A percentile compares a stretch with the other conserved stretches of the same genome.
phyloP scores from a whole-genome alignment of 2,113 vertebrate genomes.

The Oophaga pumilio region DNA sequence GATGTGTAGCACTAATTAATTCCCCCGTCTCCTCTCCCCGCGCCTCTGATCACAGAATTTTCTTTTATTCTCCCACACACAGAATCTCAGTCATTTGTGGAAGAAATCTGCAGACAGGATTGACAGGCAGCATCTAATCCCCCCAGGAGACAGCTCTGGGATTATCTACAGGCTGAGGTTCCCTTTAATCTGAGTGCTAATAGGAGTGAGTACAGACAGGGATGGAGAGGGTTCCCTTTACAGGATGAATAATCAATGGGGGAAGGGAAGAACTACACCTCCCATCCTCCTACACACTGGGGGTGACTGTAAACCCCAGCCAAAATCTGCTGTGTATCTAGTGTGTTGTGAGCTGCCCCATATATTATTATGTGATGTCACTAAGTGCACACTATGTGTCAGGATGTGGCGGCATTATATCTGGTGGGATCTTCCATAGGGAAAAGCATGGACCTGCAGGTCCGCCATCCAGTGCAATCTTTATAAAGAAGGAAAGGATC shows the following conservation, averaged over 20 bases:
- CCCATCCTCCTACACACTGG: neutral
- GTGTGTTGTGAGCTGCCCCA: too few relatives aligned
- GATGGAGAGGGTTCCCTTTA: neutral
- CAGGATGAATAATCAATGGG: neutral
- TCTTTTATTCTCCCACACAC: neutral
- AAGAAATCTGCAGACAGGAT: neutral
- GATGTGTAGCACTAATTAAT: neutral
- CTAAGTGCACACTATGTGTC: too few relatives aligned
- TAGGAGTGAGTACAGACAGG: neutral
- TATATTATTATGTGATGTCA: too few relatives aligned
- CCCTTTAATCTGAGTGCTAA: conserved; percentile 2
- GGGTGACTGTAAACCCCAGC: too few relatives aligned
- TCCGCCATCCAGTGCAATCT: too few relatives aligned
- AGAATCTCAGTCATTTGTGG: conserved; percentile 1
- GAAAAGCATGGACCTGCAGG: too few relatives aligned
- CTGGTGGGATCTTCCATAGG: too few relatives aligned
- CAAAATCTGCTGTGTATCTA: too few relatives aligned
- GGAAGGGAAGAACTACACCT: neutral
- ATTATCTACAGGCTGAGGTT: neutral
- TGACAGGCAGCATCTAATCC: conserved; percentile 11
- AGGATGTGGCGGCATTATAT: too few relatives aligned
- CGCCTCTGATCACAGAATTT: neutral
- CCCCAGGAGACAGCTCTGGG: neutral
- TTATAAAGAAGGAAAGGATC: neutral
- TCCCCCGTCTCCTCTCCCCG: neutral